Evolutionary conservation across 2,888 invertebrate genomes (phyloP), one percentile per base, ranked within the genome.

Genomic region (Clivina fossor): DNA sequence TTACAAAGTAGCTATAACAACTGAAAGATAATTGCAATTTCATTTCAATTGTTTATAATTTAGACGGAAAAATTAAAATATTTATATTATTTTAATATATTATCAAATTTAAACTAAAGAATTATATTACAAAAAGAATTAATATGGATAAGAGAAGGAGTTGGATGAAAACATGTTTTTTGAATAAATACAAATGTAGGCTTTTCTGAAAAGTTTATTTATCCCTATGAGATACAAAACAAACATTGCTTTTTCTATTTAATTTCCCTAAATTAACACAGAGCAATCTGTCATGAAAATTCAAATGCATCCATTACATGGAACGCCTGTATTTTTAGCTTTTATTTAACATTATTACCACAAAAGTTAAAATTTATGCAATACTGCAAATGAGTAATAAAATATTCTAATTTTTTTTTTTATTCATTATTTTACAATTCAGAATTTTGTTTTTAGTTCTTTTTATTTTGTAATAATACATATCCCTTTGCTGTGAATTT

Each of bases 141-240:
- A 30, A 30, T 11, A 8, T 26, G 26, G 5, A 30, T 30, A 30
- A 30, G 11, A 30, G 26, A 26, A 26, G 8, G 5, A 7, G 18
- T 41, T 16, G 28, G 3, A 4, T n/a, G n/a, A n/a, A n/a, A n/a
- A n/a, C n/a, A n/a, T n/a, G n/a, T 22, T 35, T 33, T 33, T 35
- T 15, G 9, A 33, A 63, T 59, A 58, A 55, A 47, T 49, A 58
- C 41, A 50, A 60, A 57, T 58, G 37, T 46, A 50, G 30, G 48
- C 48, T 73, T 76, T 76, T 75, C 74, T 76, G 72, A 76, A 79
- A 78, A 77, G 75, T 79, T 79, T 79, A 76, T 77, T 79, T 76
- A 75, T 78, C 75, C 77, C 79, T 80, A 79, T 77, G 74, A 79
- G 78, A 78, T 80, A 80, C 76, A 80, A 80, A 80, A 79, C 77